Conservation (phyloP, 2,797 vertebrate species). For the Champsocephalus gunnari region DNA sequence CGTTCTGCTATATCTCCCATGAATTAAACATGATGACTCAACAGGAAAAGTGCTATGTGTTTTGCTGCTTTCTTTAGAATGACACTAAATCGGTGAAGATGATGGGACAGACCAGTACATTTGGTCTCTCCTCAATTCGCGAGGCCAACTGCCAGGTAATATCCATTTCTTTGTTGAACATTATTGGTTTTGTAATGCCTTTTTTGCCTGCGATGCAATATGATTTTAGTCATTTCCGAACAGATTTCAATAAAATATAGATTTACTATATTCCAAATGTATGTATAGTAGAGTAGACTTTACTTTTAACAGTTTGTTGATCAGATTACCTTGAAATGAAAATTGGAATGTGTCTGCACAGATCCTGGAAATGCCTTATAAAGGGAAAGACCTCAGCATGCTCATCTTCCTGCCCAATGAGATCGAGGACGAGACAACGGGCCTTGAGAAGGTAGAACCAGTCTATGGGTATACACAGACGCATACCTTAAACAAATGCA, state of each 20-base stretch:
- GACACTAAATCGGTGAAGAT: constrained; percentile 86
- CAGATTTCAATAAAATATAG: constrained; percentile 3
- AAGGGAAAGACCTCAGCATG: constrained; percentile 87
- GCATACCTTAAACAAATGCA: background rate
- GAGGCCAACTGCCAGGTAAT: constrained; percentile 76
- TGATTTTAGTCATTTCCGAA: background rate
- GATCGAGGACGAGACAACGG: constrained; percentile 83
- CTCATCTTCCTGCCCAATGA: constrained; percentile 88
- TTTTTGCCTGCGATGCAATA: background rate
- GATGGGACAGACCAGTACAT: constrained; percentile 83
- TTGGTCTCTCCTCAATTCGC: constrained; percentile 70
- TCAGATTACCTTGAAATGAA: background rate
- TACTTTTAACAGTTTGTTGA: background rate
- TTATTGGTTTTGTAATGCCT: background rate
- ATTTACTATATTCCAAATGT: background rate
- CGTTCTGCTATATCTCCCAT: background rate
- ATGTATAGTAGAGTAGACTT: too few species aligned
- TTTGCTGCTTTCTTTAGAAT: constrained; percentile 67
- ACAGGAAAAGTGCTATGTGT: background rate
- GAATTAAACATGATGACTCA: background rate
- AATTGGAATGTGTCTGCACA: background rate
- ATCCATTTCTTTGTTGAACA: background rate
- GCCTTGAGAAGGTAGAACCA: constrained; percentile 84
- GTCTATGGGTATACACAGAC: background rate
- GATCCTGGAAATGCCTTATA: constrained; percentile 88